These are phyloP conservation scores for Emydura subglobosa DNA, from an alignment of 2,113 vertebrate species.

Conservation along the genomic window DNA sequence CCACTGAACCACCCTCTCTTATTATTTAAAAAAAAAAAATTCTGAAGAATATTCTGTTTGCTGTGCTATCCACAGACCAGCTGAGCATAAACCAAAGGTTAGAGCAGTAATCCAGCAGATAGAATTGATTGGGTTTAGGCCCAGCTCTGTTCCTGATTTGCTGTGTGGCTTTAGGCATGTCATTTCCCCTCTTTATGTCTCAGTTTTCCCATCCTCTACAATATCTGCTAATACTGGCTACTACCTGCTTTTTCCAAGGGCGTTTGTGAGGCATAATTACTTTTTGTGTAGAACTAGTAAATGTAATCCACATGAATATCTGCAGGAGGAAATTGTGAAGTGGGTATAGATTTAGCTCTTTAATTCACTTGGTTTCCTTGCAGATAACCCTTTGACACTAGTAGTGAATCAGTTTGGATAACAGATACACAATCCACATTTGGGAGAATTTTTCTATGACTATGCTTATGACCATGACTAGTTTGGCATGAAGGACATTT, in stretches of 20 bases:
- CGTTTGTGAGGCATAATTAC: neutral
- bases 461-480: slow-evolving; percentile 42
- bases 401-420: slow-evolving; percentile 41
- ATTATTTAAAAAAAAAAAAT: neutral
- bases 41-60: slow-evolving; percentile 12
- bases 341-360: neutral
- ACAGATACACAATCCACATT: slow-evolving; percentile 44
- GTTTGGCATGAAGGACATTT: slow-evolving; percentile 47
- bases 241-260: neutral
- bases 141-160: neutral
- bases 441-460: slow-evolving; percentile 50
- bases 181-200: neutral
- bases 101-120: neutral
- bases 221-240: neutral
- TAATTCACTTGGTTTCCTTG: slow-evolving; percentile 75
- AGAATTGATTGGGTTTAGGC: neutral
- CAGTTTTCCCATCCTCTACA: neutral
- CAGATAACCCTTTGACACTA: slow-evolving; percentile 76
- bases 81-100: neutral
- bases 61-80: neutral
- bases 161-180: neutral
- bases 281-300: neutral
- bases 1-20: neutral
- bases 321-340: neutral
- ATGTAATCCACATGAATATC: too few relatives aligned